phyloP scores from a whole-genome alignment of 1,140 invertebrate genomes.

The Palaemon carinicauda region DNA sequence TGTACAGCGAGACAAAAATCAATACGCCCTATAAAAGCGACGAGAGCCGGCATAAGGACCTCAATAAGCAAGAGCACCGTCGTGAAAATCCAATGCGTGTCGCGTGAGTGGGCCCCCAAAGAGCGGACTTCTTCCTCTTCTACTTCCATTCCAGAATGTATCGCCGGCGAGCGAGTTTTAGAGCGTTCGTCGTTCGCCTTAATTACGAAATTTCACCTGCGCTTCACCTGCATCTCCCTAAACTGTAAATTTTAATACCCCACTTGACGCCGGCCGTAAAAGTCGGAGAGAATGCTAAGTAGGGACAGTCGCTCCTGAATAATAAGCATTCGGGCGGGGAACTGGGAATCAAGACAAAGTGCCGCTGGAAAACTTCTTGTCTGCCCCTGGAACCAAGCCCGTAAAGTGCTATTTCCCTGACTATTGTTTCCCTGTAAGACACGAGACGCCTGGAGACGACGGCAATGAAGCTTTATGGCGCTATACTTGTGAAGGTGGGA shows the following conservation, averaged over 20 bases:
- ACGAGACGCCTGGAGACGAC: constrained; percentile 29
- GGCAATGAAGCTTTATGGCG: constrained; percentile 52
- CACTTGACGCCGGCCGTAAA: constrained; percentile 46
- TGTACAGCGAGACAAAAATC: too few species aligned
- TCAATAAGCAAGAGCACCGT: too few species aligned
- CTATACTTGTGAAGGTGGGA: constrained; percentile 52
- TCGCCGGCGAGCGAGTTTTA: too few species aligned
- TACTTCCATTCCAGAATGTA: too few species aligned
- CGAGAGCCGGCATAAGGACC: too few species aligned
- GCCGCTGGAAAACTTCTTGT: constrained; percentile 24
- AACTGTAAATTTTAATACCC: constrained; percentile 51
- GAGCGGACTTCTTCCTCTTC: too few species aligned
- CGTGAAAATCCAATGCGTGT: too few species aligned
- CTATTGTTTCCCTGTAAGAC: constrained; percentile 50
- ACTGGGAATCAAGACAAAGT: constrained; percentile 41
- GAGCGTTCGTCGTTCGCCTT: too few species aligned
- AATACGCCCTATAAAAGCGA: too few species aligned
- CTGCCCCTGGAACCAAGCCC: constrained; percentile 7
- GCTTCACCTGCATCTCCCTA: background rate
- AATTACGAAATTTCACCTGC: constrained; percentile 18
- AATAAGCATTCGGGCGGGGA: constrained; percentile 21
- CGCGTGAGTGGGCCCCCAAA: too few species aligned
- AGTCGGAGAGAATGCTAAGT: constrained; percentile 46
- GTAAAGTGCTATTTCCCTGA: constrained; percentile 44
- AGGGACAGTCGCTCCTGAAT: constrained; percentile 40